A percentile compares a stretch with the other conserved stretches of the same genome.
Evolutionary conservation across 2,888 invertebrate species (phyloP).

Genomic region (Hipparchia semele): DNA sequence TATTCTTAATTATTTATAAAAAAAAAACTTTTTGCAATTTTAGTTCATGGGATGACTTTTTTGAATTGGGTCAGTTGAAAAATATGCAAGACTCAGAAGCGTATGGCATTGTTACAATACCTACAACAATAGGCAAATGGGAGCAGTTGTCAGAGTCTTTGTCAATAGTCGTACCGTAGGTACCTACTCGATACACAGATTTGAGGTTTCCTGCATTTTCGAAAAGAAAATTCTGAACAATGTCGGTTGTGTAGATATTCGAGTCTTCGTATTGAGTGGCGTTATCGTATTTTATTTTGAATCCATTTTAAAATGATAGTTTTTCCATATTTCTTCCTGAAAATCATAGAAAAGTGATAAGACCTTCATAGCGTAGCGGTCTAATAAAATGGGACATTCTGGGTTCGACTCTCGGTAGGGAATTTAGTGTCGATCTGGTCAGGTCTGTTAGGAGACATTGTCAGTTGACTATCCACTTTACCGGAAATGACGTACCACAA

Average conservation of each 20-base stretch:
- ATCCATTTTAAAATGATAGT: not conserved
- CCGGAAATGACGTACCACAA: too few relatives aligned
- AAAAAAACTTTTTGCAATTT: not conserved
- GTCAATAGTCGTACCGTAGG: slow-evolving; percentile 51
- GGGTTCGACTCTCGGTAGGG: too few relatives aligned
- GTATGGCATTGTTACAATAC: slow-evolving; percentile 51
- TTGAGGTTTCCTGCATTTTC: slow-evolving; percentile 62
- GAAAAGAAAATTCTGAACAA: slow-evolving; percentile 56
- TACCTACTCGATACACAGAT: slow-evolving; percentile 67
- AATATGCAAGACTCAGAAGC: slow-evolving; percentile 37
- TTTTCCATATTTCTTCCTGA: not conserved
- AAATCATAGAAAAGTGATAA: slow-evolving; percentile 1
- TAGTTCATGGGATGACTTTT: slow-evolving; percentile 37
- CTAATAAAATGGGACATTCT: too few relatives aligned
- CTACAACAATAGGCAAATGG: slow-evolving; percentile 64
- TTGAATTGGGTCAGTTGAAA: slow-evolving; percentile 54
- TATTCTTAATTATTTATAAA: too few relatives aligned
- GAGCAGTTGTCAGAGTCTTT: slow-evolving; percentile 68
- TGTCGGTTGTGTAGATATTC: slow-evolving; percentile 38
- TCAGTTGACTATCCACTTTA: too few relatives aligned
- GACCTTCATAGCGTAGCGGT: too few relatives aligned
- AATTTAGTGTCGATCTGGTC: too few relatives aligned
- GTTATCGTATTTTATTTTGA: slow-evolving; percentile 17
- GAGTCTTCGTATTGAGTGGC: slow-evolving; percentile 21
- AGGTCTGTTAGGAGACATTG: too few relatives aligned